These are phyloP conservation scores for Pseudomyrmex concolor DNA, from an alignment of 1,140 invertebrate species.

Conservation along the genomic window DNA sequence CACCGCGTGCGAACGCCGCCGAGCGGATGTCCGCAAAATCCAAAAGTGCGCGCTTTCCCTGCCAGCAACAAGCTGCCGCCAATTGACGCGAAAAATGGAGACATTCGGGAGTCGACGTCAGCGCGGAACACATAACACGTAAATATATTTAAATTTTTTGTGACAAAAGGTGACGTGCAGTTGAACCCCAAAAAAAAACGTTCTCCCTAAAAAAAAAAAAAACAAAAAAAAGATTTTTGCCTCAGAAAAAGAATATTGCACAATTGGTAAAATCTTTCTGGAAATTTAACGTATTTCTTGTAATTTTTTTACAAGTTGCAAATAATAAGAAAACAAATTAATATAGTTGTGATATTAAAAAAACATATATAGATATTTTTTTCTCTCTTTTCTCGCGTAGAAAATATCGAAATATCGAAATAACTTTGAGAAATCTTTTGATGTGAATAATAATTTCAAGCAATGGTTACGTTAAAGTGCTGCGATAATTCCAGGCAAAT, in stretches of 20 bases:
- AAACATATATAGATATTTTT: not conserved
- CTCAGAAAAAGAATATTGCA: not conserved
- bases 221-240: too few species aligned
- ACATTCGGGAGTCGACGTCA: not conserved
- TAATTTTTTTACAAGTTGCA: too few species aligned
- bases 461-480: conserved; percentile 33
- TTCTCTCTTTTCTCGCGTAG: too few species aligned
- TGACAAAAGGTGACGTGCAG: too few species aligned
- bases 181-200: too few species aligned
- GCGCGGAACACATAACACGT: too few species aligned
- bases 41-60: not conserved
- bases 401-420: not conserved
- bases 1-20: conserved; percentile 28
- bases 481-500: conserved; percentile 38
- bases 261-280: not conserved
- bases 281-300: too few species aligned
- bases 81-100: conserved; percentile 36
- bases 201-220: too few species aligned
- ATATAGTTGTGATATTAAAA: too few species aligned
- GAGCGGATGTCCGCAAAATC: conserved; percentile 42
- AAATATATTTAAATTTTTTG: conserved; percentile 7
- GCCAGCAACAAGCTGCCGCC: conserved; percentile 11
- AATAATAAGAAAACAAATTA: too few species aligned
- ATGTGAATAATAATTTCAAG: conserved; percentile 27
- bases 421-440: not conserved